These are phyloP conservation scores for Tyrannus savana DNA, from an alignment of 2,113 vertebrate species.

Conservation along the genomic window DNA sequence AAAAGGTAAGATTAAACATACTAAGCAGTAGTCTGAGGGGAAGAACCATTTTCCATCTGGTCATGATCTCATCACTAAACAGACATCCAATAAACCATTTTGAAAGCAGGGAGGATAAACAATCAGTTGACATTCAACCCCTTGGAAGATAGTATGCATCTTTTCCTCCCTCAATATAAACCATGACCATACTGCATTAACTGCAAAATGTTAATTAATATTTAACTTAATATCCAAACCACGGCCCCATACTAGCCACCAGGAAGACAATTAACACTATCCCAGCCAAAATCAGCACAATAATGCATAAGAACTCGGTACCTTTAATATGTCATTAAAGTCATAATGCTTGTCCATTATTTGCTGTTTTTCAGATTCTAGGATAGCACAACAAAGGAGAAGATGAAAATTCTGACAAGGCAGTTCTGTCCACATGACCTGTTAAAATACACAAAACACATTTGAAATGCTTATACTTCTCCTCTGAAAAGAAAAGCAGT, in stretches of 20 bases:
- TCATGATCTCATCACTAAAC: not conserved
- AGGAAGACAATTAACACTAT: not conserved
- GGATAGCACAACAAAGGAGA: constrained; percentile 93
- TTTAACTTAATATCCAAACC: not conserved
- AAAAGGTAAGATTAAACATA: not conserved
- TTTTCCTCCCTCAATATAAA: not conserved
- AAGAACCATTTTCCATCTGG: not conserved
- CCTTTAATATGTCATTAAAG: constrained; percentile 97
- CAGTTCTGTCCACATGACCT: constrained; percentile 95
- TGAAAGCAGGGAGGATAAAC: not conserved
- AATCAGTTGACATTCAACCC: not conserved
- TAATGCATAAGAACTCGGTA: constrained; percentile 36
- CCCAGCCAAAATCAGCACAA: not conserved
- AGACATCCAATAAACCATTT: not conserved
- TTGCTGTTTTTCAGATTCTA: constrained; percentile 95
- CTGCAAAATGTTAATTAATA: not conserved
- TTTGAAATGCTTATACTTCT: not conserved
- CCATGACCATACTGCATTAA: not conserved
- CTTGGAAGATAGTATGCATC: not conserved
- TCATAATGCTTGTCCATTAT: constrained; percentile 96
- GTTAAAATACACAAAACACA: constrained; percentile 44
- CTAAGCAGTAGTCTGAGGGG: not conserved
- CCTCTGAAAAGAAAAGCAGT: not conserved
- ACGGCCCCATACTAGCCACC: not conserved
- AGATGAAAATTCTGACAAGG: constrained; percentile 97